A percentile compares a stretch with the other conserved stretches of the same genome.
These are phyloP conservation scores for Cryptoblepharus egeriae DNA, from an alignment of 2,797 vertebrate species.

Conservation along the genomic window DNA sequence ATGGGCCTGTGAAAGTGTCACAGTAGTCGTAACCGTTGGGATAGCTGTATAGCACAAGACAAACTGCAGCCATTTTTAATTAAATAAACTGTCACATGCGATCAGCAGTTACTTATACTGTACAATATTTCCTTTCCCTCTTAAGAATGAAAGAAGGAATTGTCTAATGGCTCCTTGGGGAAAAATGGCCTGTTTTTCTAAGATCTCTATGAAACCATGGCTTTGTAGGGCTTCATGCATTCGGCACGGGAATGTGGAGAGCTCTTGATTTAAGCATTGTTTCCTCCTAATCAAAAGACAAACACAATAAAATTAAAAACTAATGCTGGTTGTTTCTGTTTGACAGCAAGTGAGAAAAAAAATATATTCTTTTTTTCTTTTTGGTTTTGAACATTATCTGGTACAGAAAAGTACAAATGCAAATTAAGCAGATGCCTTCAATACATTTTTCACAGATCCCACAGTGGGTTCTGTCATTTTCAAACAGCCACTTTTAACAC, in stretches of 20 bases:
- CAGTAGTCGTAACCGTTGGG: neutral
- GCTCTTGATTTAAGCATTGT: conserved; percentile 47
- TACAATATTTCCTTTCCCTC: conserved; percentile 34
- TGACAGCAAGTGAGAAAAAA: conserved; percentile 28
- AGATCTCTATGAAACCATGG: conserved; percentile 51
- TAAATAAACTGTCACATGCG: conserved; percentile 34
- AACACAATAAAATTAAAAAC: conserved; percentile 42
- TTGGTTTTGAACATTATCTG: conserved; percentile 53
- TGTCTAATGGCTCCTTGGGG: conserved; percentile 38
- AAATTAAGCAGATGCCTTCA: conserved; percentile 56
- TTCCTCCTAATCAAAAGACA: conserved; percentile 55
- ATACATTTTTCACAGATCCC: conserved; percentile 28
- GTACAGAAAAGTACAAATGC: conserved; percentile 34
- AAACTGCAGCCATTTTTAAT: conserved; percentile 49
- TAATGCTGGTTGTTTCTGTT: conserved; percentile 18
- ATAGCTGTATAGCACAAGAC: conserved; percentile 5
- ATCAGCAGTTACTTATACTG: conserved; percentile 21
- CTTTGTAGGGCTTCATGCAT: conserved; percentile 47
- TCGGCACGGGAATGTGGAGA: conserved; percentile 19
- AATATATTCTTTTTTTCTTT: neutral
- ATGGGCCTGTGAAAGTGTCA: neutral
- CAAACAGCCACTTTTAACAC: conserved; percentile 35
- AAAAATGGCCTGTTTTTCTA: conserved; percentile 53
- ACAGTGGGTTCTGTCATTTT: conserved; percentile 30
- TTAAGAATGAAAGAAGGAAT: conserved; percentile 17